A percentile compares a stretch with the other conserved stretches of the same genome.
Conservation (phyloP, 2,888 invertebrate genomes). For the Masnerella sp. region DNA sequence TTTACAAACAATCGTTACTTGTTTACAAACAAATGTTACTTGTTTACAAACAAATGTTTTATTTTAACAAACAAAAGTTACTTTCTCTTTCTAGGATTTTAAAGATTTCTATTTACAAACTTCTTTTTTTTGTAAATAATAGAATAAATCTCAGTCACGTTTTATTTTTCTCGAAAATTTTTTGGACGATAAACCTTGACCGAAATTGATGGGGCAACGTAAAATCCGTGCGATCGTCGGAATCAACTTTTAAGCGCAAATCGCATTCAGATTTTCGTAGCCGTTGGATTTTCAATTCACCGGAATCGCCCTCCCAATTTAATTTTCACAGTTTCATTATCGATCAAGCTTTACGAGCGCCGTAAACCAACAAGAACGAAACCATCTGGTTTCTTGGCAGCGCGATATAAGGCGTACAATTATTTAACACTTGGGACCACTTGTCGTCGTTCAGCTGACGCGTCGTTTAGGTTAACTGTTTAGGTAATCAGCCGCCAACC, state of each 20-base stretch:
- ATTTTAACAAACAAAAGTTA: too few species aligned
- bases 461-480: neutral
- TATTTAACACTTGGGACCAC: neutral
- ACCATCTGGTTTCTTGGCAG: constrained; percentile 3
- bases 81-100: too few species aligned
- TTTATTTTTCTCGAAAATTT: too few species aligned
- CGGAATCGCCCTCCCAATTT: neutral
- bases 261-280: neutral
- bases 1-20: too few species aligned
- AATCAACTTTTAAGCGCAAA: constrained; percentile 4
- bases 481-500: neutral
- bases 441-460: neutral
- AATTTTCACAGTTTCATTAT: constrained; percentile 5
- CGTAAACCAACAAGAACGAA: constrained; percentile 6
- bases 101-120: too few species aligned
- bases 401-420: neutral
- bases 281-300: neutral
- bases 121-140: too few species aligned
- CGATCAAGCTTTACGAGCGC: neutral
- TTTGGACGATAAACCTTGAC: too few species aligned
- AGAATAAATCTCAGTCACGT: too few species aligned
- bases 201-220: too few species aligned
- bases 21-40: too few species aligned
- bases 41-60: too few species aligned
- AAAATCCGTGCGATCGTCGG: too few species aligned